phyloP scores from a whole-genome alignment of 1,140 invertebrate genomes.

The Meloidogyne exigua region DNA sequence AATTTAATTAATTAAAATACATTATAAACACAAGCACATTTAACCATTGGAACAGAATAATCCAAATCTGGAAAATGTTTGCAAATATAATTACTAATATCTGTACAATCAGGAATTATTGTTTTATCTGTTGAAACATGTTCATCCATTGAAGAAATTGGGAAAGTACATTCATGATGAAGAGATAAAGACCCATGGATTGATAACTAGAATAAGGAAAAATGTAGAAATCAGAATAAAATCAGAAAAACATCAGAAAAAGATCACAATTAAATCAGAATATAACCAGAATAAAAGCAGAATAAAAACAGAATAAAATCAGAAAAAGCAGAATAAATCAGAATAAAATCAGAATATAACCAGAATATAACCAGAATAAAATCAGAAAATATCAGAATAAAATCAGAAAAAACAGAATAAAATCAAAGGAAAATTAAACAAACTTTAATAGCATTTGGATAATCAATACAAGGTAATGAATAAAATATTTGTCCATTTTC shows the following conservation, averaged over 20 bases:
- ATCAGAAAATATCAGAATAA: too few species aligned
- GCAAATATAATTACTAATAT: conserved; percentile 33
- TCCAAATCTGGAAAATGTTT: conserved; percentile 50
- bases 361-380: too few species aligned
- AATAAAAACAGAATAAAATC: too few species aligned
- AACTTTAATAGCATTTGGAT: conserved; percentile 49
- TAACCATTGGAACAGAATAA: conserved; percentile 19
- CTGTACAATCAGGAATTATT: conserved; percentile 12
- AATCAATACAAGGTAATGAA: conserved; percentile 50
- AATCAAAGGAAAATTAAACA: not conserved
- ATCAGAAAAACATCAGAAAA: too few species aligned
- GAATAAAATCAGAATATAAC: too few species aligned
- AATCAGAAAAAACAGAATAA: conserved; percentile 9
- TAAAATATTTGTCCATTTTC: conserved; percentile 46
- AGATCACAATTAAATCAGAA: conserved; percentile 26
- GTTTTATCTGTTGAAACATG: conserved; percentile 10
- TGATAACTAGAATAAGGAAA: not conserved
- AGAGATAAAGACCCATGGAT: not conserved
- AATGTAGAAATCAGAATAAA: too few species aligned
- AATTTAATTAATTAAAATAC: conserved; percentile 29
- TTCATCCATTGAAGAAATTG: not conserved
- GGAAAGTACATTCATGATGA: not conserved
- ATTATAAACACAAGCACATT: conserved; percentile 48
- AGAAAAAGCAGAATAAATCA: too few species aligned
- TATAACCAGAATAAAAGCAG: too few species aligned